Conservation (phyloP, 2,797 vertebrate genomes). For the Sphenopsis melanotis region DNA sequence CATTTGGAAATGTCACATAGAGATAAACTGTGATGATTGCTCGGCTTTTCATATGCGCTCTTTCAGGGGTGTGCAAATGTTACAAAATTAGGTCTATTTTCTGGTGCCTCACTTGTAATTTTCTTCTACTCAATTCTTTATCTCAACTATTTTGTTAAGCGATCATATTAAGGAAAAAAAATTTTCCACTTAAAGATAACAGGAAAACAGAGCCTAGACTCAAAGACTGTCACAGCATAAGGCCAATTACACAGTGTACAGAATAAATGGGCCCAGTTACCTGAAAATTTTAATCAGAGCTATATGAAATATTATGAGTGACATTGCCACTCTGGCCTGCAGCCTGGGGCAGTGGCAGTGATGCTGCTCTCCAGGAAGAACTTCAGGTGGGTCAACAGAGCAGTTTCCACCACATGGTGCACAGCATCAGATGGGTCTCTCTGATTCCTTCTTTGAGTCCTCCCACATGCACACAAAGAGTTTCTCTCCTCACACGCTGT, state of each 20-base stretch:
- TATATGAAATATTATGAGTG: not conserved
- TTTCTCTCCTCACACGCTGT: not conserved
- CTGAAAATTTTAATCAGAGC: not conserved
- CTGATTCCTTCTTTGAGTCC: not conserved
- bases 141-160: not conserved
- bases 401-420: fast-evolving
- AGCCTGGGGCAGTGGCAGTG: not conserved
- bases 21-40: conserved; percentile 30
- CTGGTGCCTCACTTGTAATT: not conserved
- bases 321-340: fast-evolving
- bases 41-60: not conserved
- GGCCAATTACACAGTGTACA: not conserved
- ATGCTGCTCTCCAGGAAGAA: fast-evolving
- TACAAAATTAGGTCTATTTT: conserved; percentile 24
- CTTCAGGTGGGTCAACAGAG: not conserved
- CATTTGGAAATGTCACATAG: conserved; percentile 39
- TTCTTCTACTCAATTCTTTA: not conserved
- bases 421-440: not conserved
- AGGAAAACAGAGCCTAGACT: not conserved
- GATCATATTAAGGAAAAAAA: not conserved
- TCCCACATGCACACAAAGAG: not conserved
- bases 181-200: not conserved
- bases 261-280: not conserved
- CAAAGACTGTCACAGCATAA: not conserved
- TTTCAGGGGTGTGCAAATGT: not conserved